Base-by-base conservation (phyloP, 2,888 invertebrate genomes). In the Oscheius sp. region DNA sequence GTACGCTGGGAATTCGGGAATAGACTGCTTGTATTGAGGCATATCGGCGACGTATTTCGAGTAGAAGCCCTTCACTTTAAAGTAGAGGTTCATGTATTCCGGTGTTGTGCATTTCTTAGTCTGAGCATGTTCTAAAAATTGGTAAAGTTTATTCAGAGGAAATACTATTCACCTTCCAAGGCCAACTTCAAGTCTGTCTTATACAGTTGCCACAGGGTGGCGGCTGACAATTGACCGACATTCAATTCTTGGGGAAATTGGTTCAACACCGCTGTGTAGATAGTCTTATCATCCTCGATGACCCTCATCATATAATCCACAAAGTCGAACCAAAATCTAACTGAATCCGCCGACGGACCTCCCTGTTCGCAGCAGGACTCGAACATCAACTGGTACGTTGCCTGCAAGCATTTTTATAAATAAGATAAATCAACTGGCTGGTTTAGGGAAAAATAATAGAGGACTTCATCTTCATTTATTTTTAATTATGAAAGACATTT, bases 1-100 rank as follows among this genome's bases (percentile, higher is more conserved):
- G 73, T 83, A 90, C 84, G 94, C 94, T 0, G 98, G 97, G 88
- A 98, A 98, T 87, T 98, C 97, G 6, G 98, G 97, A 71, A 98
- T 95, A 47, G 94, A 92, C 68, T 93, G 94, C 87, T 95, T 95
- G 87, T 95, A 95, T 28, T 95, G 94, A 61, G 96, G 95, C 77
- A 97, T 94, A 86, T 97, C 95, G 87, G 93, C 93, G 47, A 98
- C 95, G 88, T 97, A 98, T 87, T 95, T 94, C 81, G 94, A 94
- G 88, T 97, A 94, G 78, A 99, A 90, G 94, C 96, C 95, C 90
- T 99, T 98, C 14, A 80, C 80, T 91, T 94, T 95, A 89, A 99
- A 99, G 89, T 97, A 97, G 56, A 98, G 90, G 88, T 99, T 99
- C 97, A 99, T 99, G 87, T 99, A 99, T 63, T 94, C 95, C 65